Conservation (phyloP, 1,140 invertebrate genomes). For the Polyergus mexicanus region DNA sequence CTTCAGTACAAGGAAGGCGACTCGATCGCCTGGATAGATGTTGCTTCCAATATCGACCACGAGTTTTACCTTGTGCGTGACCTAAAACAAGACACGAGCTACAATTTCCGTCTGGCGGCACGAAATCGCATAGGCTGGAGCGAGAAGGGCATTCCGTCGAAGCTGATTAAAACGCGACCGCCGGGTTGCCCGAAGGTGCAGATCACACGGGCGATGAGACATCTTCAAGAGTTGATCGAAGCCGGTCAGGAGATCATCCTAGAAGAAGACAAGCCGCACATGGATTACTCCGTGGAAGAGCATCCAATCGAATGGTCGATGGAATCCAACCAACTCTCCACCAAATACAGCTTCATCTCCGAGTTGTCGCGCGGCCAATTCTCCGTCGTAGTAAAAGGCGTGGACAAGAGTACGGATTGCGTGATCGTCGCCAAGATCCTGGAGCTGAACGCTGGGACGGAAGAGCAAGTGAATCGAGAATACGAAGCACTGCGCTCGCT, state of each 20-base stretch:
- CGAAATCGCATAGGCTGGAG: slow-evolving; percentile 98
- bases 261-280: slow-evolving; percentile 88
- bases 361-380: slow-evolving; percentile 94
- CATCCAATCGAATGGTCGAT: slow-evolving; percentile 91
- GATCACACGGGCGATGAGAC: slow-evolving; percentile 92
- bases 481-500: slow-evolving; percentile 93
- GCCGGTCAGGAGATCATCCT: slow-evolving; percentile 90
- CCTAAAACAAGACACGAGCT: slow-evolving; percentile 92
- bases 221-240: slow-evolving; percentile 94
- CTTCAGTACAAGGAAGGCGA: slow-evolving; percentile 93
- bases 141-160: slow-evolving; percentile 92
- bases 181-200: slow-evolving; percentile 90
- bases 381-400: slow-evolving; percentile 94
- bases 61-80: slow-evolving; percentile 95
- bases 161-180: slow-evolving; percentile 90
- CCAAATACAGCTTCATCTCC: slow-evolving; percentile 93
- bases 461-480: slow-evolving; percentile 91
- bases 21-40: slow-evolving; percentile 94
- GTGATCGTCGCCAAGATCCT: slow-evolving; percentile 93
- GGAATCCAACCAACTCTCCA: slow-evolving; percentile 88
- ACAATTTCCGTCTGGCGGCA: slow-evolving; percentile 96
- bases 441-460: slow-evolving; percentile 90
- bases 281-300: slow-evolving; percentile 92
- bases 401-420: slow-evolving; percentile 90
- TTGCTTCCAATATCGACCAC: slow-evolving; percentile 96